Evolutionary conservation across 2,888 invertebrate genomes (phyloP).

Genomic region (Sarcophaga subvicina): DNA sequence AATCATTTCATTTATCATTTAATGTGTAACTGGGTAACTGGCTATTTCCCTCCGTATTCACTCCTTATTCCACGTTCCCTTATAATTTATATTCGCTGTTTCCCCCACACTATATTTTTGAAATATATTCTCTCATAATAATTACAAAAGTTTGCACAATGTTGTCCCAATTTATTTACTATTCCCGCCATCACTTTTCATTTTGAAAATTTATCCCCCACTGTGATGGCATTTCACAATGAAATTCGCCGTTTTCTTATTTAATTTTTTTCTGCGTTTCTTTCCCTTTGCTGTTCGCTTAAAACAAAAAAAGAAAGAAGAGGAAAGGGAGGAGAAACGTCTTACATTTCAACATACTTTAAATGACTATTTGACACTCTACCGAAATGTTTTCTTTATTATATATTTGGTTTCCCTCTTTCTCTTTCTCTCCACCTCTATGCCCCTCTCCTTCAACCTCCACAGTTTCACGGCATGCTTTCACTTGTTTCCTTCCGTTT

Average conservation of each 20-base stretch:
- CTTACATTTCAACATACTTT: slow-evolving; percentile 40
- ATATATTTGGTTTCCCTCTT: background rate
- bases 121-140: slow-evolving; percentile 31
- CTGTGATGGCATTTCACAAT: background rate
- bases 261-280: background rate
- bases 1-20: slow-evolving; percentile 43
- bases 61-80: too few relatives aligned
- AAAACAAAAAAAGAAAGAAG: background rate
- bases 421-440: too few relatives aligned
- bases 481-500: background rate
- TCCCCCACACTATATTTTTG: background rate
- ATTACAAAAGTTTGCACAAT: slow-evolving; percentile 41
- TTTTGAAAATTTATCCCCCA: background rate
- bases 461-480: background rate
- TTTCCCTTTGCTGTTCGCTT: background rate
- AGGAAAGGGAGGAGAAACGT: background rate
- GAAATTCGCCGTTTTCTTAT: background rate
- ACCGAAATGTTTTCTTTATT: background rate
- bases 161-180: slow-evolving; percentile 35
- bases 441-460: too few relatives aligned
- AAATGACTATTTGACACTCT: slow-evolving; percentile 49
- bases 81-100: background rate
- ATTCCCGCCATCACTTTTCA: background rate
- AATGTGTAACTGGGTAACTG: background rate
- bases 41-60: background rate